Evolutionary conservation across 2,888 invertebrate species (phyloP).

Genomic region (Scaptomyza caliginosa): DNA sequence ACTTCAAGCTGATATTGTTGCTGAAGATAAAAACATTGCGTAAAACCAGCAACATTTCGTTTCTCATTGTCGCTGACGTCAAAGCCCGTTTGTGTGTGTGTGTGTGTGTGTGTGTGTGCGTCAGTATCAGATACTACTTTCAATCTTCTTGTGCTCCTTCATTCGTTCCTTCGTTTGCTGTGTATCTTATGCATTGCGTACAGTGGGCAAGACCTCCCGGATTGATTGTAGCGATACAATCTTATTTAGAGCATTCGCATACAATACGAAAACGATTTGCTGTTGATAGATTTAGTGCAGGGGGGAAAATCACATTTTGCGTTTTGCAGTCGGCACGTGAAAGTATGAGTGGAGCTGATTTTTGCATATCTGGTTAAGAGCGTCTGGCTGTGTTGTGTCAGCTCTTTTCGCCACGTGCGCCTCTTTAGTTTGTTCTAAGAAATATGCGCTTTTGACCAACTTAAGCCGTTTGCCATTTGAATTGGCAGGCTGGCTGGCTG

Average conservation of each 20-base stretch:
- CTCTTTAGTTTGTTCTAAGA: neutral
- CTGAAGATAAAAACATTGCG: constrained; percentile 1
- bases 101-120: neutral
- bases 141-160: neutral
- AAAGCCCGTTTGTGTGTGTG: neutral
- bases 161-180: neutral
- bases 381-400: neutral
- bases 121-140: neutral
- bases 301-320: neutral
- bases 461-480: constrained; percentile 14
- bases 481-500: constrained; percentile 8
- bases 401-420: constrained; percentile 25
- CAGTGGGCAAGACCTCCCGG: constrained; percentile 6
- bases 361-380: neutral
- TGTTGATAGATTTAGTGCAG: constrained; percentile 5
- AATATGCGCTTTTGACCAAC: constrained; percentile 3
- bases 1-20: neutral
- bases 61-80: constrained; percentile 1
- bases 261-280: constrained; percentile 52
- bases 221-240: neutral
- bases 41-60: neutral
- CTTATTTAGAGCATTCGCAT: neutral
- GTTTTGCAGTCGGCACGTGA: constrained; percentile 17
- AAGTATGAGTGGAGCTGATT: neutral
- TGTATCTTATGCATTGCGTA: neutral